Base-by-base conservation (phyloP, 1,140 invertebrate species). In the Formica selysi region DNA sequence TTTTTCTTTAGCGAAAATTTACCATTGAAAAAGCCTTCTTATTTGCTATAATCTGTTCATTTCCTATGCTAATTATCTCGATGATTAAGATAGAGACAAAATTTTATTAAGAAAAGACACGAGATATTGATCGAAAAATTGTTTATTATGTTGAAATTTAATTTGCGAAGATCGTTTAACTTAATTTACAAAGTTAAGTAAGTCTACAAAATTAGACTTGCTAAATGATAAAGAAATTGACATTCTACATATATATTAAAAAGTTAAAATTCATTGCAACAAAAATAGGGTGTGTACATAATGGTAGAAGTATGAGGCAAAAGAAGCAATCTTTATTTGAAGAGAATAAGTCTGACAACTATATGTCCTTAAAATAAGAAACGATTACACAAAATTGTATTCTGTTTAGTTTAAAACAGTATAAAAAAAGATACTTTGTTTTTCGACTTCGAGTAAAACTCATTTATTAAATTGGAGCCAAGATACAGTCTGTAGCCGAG, bases 381-480 rank as follows among this genome's bases (percentile, higher is more conserved):
- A 26, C 5, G n/a, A 32, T 64, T 38, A 36, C 57, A 19, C 26
- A 29, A 76, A 61, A 38, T 3, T 13, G 36, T 61, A 38, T 59
- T 54, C 22, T 38, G 16, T 22, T 76, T 59, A 8, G 10, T 61
- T 26, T 2, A 41, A 76, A 76, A 38, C 13, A 8, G 19, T 44
- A 16, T 29, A 68, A n/a, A 68, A 32, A 19, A 54, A 54, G 19
- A 67, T 67, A 68, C 1, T 51, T 51, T 19, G 16, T 54, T 41
- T 71, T 73, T 59, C 26, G 36, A 59, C 16, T 89, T 87, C 64
- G 73, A 85, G 93, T 93, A 88, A 92, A 93, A 93, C 92, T 93
- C 91, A 92, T 94, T 93, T 94, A 93, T 94, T 94, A 93, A 79
- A 92, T 89, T 91, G 90, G 91, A 93, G 91, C 91, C 91, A 93